Conservation (phyloP, 2,888 invertebrate species). For the Podotricha telesiphe region DNA sequence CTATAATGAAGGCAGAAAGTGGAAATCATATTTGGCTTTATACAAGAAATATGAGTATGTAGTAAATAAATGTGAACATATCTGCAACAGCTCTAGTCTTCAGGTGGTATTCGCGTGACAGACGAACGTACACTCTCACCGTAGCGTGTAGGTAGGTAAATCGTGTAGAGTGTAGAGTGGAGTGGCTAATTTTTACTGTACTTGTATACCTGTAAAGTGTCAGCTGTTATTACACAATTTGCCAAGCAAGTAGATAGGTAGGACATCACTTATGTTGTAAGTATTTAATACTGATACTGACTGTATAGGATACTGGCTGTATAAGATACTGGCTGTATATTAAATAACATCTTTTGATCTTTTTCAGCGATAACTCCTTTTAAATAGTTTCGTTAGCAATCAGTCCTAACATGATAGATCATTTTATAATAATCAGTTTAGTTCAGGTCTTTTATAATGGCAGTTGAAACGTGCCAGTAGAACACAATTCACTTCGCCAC, state of each 20-base stretch:
- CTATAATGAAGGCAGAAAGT: too few species aligned
- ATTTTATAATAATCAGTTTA: too few species aligned
- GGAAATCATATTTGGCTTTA: too few species aligned
- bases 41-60: neutral
- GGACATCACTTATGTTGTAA: neutral
- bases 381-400: neutral
- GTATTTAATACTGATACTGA: too few species aligned
- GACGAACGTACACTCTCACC: neutral
- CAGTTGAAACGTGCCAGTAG: too few species aligned
- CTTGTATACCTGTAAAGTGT: too few species aligned
- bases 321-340: too few species aligned
- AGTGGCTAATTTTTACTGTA: too few species aligned
- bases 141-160: neutral
- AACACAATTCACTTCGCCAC: too few species aligned
- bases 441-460: too few species aligned
- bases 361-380: neutral
- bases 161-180: too few species aligned
- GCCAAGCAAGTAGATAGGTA: neutral
- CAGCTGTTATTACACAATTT: slow-evolving; percentile 11
- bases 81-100: neutral
- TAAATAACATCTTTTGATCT: neutral
- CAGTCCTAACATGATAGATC: too few species aligned
- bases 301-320: neutral
- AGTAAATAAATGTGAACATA: neutral
- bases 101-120: slow-evolving; percentile 9